Evolutionary conservation across 2,888 invertebrate genomes (phyloP), one percentile per base, ranked within the genome.

Genomic region (Tachystola acroxantha): DNA sequence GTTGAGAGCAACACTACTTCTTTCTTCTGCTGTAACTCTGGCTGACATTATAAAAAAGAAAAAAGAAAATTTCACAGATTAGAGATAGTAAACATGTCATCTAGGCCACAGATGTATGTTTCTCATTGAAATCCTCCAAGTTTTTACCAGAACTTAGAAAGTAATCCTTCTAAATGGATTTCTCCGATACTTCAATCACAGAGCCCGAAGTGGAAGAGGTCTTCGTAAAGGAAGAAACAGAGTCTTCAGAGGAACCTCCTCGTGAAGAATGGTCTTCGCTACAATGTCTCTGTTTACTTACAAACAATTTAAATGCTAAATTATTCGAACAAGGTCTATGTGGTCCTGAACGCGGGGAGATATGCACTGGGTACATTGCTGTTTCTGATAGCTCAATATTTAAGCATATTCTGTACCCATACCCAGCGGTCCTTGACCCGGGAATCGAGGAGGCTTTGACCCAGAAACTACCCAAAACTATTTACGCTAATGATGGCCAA

Each of bases 401-500:
- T 1, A 37, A 46, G 11, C 70, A 70, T 39, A 45, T 52, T 1
- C 64, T 65, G 36, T 70, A 61, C 33, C 46, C 41, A 5, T 63
- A 62, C 33, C 62, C 56, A 0, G 33, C 47, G 3, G 44, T 66
- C 7, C 32, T 35, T 4, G 57, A 66, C 13, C 64, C 63, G n/a
- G 66, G 63, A 10, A 56, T 62, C 6, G 34, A 49, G 7, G 38
- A 53, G 1, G 80, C 81, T 1, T 48, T 85, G 14, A 36, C 70
- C 0, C 40, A 50, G 13, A 64, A 74, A 7, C 58, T 63, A 46
- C 37, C 44, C 2, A 37, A 39, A 14, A 11, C 64, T 0, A 42
- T 44, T 10, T 81, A 74, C 39, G 36, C 73, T 6, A 64, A 66
- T 14, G 79, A 85, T 32, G 85, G 82, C 0, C 78, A 78, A 44